These are phyloP conservation scores for Toxonevra muliebris DNA, from an alignment of 2,888 invertebrate species.

Conservation along the genomic window DNA sequence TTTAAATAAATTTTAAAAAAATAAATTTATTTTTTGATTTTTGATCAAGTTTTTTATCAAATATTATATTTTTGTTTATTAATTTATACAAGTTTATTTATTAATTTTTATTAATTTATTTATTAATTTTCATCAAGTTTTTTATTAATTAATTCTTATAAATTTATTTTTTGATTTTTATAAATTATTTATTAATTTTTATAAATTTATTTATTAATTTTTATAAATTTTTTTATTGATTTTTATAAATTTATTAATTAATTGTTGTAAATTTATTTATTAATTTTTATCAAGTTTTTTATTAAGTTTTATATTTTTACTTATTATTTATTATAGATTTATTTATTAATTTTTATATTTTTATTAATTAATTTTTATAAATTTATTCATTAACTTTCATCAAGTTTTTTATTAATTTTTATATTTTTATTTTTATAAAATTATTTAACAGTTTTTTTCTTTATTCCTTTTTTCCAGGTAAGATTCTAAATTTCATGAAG, in stretches of 20 bases:
- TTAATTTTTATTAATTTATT: not conserved
- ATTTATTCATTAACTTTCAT: not conserved
- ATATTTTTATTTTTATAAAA: no score
- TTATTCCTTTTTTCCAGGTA: not conserved
- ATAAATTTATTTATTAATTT: no score
- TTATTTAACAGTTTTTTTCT: no score
- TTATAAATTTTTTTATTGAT: no score
- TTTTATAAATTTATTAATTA: no score
- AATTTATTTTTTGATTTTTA: no score
- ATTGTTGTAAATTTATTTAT: not conserved
- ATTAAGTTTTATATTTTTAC: no score
- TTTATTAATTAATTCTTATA: no score
- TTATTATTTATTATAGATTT: no score
- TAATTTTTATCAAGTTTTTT: constrained; percentile 9
- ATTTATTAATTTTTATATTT: not conserved
- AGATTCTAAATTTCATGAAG: not conserved
- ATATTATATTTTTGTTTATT: no score
- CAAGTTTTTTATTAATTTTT: not conserved
- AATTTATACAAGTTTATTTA: not conserved
- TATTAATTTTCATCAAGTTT: not conserved
- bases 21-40: not conserved
- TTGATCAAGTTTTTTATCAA: no score
- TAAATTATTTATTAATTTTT: no score
- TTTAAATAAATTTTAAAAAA: not conserved
- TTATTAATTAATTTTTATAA: not conserved